phyloP scores from a whole-genome alignment of 2,113 vertebrate genomes.

The Gadus chalcogrammus region DNA sequence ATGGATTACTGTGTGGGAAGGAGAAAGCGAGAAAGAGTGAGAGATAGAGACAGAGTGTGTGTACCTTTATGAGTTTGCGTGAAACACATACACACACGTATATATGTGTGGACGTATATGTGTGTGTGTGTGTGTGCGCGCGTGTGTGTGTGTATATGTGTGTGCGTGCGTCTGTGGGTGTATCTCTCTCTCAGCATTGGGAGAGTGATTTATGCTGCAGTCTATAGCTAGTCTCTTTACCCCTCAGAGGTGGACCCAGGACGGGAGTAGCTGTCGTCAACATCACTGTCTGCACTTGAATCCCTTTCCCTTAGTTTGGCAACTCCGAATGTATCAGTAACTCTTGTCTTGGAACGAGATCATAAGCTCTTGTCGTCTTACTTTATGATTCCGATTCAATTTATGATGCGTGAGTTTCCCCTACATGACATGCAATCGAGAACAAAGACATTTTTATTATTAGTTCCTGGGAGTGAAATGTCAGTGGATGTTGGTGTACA shows the following conservation, averaged over 20 bases:
- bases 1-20: background rate
- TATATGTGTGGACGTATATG: too few relatives aligned
- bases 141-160: background rate
- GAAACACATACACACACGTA: too few relatives aligned
- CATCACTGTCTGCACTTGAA: constrained; percentile 46
- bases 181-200: background rate
- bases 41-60: too few relatives aligned
- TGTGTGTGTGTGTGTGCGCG: too few relatives aligned
- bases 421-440: too few relatives aligned
- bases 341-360: constrained; percentile 7
- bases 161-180: background rate
- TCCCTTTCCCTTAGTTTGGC: constrained; percentile 44
- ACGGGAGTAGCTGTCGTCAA: constrained; percentile 55
- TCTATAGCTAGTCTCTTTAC: constrained; percentile 35
- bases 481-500: too few relatives aligned
- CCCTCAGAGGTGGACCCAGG: constrained; percentile 48
- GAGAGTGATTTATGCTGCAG: constrained; percentile 55
- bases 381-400: too few relatives aligned
- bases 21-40: too few relatives aligned
- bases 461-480: too few relatives aligned
- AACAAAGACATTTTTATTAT: too few relatives aligned
- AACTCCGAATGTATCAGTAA: constrained; percentile 18
- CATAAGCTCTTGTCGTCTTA: constrained; percentile 18
- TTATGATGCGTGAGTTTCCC: too few relatives aligned
- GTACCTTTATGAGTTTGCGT: too few relatives aligned